Conservation (phyloP, 2,113 vertebrate genomes). For the Seriola rivoliana region DNA sequence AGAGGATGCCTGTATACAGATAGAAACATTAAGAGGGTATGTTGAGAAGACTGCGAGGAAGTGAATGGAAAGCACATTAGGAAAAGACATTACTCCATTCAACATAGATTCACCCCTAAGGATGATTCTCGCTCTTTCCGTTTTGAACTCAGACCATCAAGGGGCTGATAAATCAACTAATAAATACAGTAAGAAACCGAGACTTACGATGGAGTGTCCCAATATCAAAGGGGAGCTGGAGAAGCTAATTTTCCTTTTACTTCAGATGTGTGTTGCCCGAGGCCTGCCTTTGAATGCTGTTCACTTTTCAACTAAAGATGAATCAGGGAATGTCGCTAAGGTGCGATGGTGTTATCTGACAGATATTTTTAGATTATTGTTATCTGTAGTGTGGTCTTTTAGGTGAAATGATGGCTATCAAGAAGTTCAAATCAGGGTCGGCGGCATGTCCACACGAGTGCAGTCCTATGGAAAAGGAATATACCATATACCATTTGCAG, state of each 20-base stretch:
- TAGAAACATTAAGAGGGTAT: constrained; percentile 77
- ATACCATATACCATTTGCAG: constrained; percentile 10
- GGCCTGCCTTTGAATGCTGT: constrained; percentile 70
- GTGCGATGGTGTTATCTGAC: constrained; percentile 53
- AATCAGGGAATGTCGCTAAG: constrained; percentile 58
- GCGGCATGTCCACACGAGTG: neutral
- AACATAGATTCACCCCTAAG: constrained; percentile 43
- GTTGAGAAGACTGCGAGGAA: constrained; percentile 64
- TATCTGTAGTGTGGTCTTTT: constrained; percentile 22
- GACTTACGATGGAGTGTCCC: constrained; percentile 51
- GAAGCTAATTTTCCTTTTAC: constrained; percentile 66
- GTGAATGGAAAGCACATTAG: constrained; percentile 64
- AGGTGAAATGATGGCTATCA: constrained; percentile 53
- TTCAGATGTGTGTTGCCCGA: constrained; percentile 60
- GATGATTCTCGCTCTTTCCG: constrained; percentile 39
- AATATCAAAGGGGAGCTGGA: constrained; percentile 66
- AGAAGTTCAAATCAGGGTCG: constrained; percentile 51
- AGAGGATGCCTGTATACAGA: constrained; percentile 79
- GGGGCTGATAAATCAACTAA: constrained; percentile 49
- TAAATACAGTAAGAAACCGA: constrained; percentile 56
- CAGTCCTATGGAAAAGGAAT: constrained; percentile 23
- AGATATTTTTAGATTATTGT: constrained; percentile 60
- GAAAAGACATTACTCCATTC: constrained; percentile 48
- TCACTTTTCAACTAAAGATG: constrained; percentile 65
- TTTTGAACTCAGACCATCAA: constrained; percentile 43